phyloP scores from a whole-genome alignment of 1,140 invertebrate genomes.

The Drosophila pectinifera region DNA sequence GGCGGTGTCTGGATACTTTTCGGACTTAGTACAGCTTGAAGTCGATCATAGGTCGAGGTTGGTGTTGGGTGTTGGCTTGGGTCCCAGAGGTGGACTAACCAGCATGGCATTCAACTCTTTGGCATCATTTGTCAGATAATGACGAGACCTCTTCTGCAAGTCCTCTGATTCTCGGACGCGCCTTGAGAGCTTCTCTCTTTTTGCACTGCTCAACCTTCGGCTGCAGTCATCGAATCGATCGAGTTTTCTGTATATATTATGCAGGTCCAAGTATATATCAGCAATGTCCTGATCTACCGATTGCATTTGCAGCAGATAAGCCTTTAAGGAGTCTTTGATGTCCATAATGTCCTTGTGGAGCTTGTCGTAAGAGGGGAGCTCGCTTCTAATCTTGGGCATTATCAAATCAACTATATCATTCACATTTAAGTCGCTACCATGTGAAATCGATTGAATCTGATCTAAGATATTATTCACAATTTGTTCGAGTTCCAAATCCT shows the following conservation, averaged over 20 bases:
- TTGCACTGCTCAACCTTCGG: background rate
- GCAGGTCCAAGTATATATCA: constrained; percentile 55
- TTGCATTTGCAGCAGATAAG: constrained; percentile 5
- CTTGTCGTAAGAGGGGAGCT: constrained; percentile 12
- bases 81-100: background rate
- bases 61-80: background rate
- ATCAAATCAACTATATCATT: constrained; percentile 21
- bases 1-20: too few species aligned
- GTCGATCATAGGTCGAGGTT: background rate
- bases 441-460: constrained; percentile 5
- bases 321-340: constrained; percentile 10
- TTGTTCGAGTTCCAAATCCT: background rate
- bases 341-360: constrained; percentile 13
- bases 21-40: too few species aligned
- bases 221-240: constrained; percentile 3
- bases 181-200: background rate
- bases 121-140: constrained; percentile 42
- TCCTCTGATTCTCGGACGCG: constrained; percentile 35
- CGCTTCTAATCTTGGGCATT: constrained; percentile 32
- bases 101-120: constrained; percentile 15
- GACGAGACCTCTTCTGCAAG: constrained; percentile 11
- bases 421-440: background rate
- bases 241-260: constrained; percentile 52
- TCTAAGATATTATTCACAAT: constrained; percentile 24
- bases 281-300: constrained; percentile 44